A percentile compares a stretch with the other conserved stretches of the same genome.
These are phyloP conservation scores for Micropoecilia bifurca DNA, from an alignment of 2,797 vertebrate species.

Conservation along the genomic window DNA sequence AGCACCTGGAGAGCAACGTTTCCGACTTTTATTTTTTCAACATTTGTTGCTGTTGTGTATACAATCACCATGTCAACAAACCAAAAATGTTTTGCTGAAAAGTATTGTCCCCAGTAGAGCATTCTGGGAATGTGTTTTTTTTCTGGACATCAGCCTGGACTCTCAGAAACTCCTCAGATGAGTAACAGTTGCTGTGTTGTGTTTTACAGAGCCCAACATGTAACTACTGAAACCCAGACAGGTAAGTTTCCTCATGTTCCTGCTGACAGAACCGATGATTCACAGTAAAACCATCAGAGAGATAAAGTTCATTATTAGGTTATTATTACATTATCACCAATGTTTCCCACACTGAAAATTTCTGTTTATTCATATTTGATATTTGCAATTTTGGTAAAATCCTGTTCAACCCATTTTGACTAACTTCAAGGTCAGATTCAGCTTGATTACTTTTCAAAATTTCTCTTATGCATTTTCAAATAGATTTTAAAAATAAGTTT, in stretches of 20 bases:
- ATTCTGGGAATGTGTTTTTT: not conserved
- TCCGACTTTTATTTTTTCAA: not conserved
- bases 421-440: not conserved
- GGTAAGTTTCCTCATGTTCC: constrained; percentile 1
- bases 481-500: not conserved
- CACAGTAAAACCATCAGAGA: not conserved
- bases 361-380: not conserved
- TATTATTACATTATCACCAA: not conserved
- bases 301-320: not conserved
- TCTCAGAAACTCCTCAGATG: rapidly evolving
- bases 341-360: not conserved
- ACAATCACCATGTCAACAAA: not conserved
- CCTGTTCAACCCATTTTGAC: not conserved
- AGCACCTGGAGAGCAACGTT: not conserved
- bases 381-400: not conserved
- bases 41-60: not conserved
- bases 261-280: not conserved
- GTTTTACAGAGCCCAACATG: constrained; percentile 69
- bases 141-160: not conserved
- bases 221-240: constrained; percentile 25
- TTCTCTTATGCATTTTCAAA: not conserved
- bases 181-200: constrained; percentile 6
- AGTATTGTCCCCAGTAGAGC: not conserved
- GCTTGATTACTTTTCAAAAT: not conserved
- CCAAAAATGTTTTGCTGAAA: not conserved